These are phyloP conservation scores for Lasioglossum malachurum DNA, from an alignment of 2,888 invertebrate genomes.

Conservation along the genomic window DNA sequence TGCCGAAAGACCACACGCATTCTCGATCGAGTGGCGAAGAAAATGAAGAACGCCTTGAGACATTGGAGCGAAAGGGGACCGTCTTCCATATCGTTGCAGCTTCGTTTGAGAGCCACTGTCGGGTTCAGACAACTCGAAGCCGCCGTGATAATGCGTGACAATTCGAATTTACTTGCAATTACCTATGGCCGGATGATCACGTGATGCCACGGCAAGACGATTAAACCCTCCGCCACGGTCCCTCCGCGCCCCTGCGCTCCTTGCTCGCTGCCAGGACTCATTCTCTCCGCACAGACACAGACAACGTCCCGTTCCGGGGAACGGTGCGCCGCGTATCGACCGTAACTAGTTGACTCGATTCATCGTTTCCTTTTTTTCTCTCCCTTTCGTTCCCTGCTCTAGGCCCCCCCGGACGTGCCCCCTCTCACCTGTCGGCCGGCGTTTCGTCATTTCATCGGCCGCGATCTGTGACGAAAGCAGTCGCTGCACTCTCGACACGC, in stretches of 20 bases:
- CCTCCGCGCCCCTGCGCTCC: neutral
- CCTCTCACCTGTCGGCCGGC: conserved; percentile 38
- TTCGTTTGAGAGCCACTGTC: conserved; percentile 65
- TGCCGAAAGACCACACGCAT: neutral
- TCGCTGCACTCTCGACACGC: conserved; percentile 28
- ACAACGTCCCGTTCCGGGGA: conserved; percentile 32
- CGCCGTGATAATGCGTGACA: conserved; percentile 79
- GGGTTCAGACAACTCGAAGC: conserved; percentile 57
- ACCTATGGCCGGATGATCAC: conserved; percentile 73
- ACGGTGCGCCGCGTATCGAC: conserved; percentile 53
- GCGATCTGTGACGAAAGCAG: conserved; percentile 61
- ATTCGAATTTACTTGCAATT: conserved; percentile 79
- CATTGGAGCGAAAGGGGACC: neutral
- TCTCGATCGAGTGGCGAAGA: neutral
- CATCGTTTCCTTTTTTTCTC: conserved; percentile 46
- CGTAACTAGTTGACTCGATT: conserved; percentile 73
- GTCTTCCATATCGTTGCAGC: neutral
- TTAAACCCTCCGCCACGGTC: conserved; percentile 50
- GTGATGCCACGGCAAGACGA: conserved; percentile 70
- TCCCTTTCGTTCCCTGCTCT: conserved; percentile 11
- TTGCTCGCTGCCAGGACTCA: neutral
- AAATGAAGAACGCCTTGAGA: neutral
- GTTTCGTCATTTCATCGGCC: conserved; percentile 58
- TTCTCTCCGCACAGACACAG: neutral
- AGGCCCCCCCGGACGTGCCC: neutral